Percentiles rank a stretch among this genome's conserved stretches.
These are phyloP conservation scores for Andricus curvator DNA, from an alignment of 2,888 invertebrate genomes.

Conservation along the genomic window DNA sequence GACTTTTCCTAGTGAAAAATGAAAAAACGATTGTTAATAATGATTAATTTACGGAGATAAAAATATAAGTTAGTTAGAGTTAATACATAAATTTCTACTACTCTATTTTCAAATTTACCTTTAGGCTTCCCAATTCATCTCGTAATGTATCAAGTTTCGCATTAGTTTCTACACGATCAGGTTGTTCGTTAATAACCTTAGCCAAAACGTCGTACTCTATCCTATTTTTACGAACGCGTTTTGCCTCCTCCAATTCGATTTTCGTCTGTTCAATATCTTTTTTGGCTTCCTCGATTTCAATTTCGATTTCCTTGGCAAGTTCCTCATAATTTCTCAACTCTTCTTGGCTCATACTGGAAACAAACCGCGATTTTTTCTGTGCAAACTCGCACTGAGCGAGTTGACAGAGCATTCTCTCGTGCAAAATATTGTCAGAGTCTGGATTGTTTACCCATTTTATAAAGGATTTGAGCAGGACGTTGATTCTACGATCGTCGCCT, in stretches of 20 bases:
- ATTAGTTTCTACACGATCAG: slow-evolving; percentile 91
- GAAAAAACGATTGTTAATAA: slow-evolving; percentile 1
- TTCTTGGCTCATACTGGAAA: slow-evolving; percentile 89
- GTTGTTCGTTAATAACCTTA: slow-evolving; percentile 93
- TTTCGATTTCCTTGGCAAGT: slow-evolving; percentile 87
- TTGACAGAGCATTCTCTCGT: slow-evolving; percentile 90
- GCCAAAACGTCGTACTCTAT: slow-evolving; percentile 96
- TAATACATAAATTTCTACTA: neutral
- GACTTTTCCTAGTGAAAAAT: slow-evolving; percentile 82
- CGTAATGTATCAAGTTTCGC: slow-evolving; percentile 85
- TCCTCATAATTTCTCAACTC: slow-evolving; percentile 91
- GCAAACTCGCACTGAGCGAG: slow-evolving; percentile 93
- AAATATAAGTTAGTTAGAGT: neutral
- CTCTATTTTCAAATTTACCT: slow-evolving; percentile 67
- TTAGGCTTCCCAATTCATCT: slow-evolving; percentile 85
- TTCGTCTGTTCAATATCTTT: slow-evolving; percentile 91
- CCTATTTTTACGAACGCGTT: slow-evolving; percentile 92
- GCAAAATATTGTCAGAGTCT: slow-evolving; percentile 80
- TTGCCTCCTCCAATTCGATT: slow-evolving; percentile 88
- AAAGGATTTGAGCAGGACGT: slow-evolving; percentile 90
- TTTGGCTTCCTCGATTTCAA: slow-evolving; percentile 89
- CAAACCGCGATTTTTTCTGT: slow-evolving; percentile 89
- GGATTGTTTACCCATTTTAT: slow-evolving; percentile 88
- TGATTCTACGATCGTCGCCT: slow-evolving; percentile 95
- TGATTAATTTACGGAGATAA: neutral